Conservation (phyloP, 2,113 vertebrate genomes). For the Dasypus novemcinctus region DNA sequence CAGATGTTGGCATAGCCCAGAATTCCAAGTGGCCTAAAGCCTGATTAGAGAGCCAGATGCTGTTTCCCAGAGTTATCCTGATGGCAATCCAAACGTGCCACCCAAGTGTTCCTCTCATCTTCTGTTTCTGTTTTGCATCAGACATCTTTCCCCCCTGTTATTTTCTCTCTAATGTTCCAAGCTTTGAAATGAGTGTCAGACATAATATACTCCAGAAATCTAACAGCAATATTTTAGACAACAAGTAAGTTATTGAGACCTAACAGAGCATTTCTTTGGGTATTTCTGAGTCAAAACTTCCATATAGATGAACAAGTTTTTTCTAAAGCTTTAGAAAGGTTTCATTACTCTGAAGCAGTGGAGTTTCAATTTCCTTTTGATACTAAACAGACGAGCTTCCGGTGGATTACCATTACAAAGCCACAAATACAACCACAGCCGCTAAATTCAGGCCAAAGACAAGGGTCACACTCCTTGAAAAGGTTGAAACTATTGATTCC, state of each 20-base stretch:
- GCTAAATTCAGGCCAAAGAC: slow-evolving; percentile 51
- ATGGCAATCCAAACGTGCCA: not conserved
- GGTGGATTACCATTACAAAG: not conserved
- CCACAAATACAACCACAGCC: not conserved
- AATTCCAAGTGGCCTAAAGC: not conserved
- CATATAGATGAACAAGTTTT: slow-evolving; percentile 61
- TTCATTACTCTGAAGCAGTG: slow-evolving; percentile 66
- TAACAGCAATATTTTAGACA: slow-evolving; percentile 59
- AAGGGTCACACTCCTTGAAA: slow-evolving; percentile 54
- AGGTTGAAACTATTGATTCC: slow-evolving; percentile 23
- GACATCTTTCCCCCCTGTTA: slow-evolving; percentile 53
- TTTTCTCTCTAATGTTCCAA: slow-evolving; percentile 51
- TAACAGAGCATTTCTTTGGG: slow-evolving; percentile 64
- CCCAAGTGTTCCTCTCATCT: not conserved
- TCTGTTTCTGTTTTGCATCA: slow-evolving; percentile 55
- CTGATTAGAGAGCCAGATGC: slow-evolving; percentile 16
- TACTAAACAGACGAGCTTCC: slow-evolving; percentile 53
- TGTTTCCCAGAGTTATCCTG: not conserved
- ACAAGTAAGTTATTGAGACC: slow-evolving; percentile 61
- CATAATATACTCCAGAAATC: slow-evolving; percentile 51
- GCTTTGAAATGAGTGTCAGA: slow-evolving; percentile 69
- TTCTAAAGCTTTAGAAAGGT: slow-evolving; percentile 52
- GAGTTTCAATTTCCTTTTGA: slow-evolving; percentile 71
- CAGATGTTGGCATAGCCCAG: slow-evolving; percentile 7
- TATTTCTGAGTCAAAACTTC: slow-evolving; percentile 70